Evolutionary conservation across 2,113 vertebrate species (phyloP).

Genomic region (Suncus etruscus): DNA sequence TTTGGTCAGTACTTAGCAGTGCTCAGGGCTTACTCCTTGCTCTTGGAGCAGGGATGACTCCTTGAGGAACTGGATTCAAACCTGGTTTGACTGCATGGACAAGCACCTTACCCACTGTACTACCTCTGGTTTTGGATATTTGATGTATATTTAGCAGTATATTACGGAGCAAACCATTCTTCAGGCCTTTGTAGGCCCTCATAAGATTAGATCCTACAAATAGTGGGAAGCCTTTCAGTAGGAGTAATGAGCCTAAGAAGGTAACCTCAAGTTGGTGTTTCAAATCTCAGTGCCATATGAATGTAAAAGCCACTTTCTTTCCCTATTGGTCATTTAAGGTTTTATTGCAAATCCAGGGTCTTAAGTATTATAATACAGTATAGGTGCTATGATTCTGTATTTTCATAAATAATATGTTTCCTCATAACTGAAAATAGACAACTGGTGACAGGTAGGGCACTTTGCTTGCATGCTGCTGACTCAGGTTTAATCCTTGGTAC

Average conservation of each 20-base stretch:
- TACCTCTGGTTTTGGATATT: not conserved
- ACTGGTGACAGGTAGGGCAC: too few relatives aligned
- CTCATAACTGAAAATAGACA: not conserved
- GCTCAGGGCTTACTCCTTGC: too few relatives aligned
- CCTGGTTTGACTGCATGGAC: too few relatives aligned
- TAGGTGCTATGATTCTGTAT: not conserved
- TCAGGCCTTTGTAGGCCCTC: not conserved
- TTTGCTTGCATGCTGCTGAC: too few relatives aligned
- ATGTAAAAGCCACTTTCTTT: not conserved
- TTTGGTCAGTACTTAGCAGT: too few relatives aligned
- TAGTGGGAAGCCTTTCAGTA: not conserved
- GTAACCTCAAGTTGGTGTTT: conserved; percentile 35
- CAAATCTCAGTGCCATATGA: not conserved
- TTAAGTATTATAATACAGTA: not conserved
- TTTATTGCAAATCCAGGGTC: not conserved
- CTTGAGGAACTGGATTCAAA: too few relatives aligned
- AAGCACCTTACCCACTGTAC: too few relatives aligned
- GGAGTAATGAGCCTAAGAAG: not conserved
- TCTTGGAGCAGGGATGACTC: too few relatives aligned
- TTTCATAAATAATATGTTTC: conserved; percentile 8
- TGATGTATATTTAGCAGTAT: not conserved
- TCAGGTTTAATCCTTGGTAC: too few relatives aligned
- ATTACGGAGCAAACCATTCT: not conserved
- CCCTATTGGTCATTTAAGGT: not conserved
- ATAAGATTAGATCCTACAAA: conserved; percentile 17